Conservation (phyloP, 2,113 vertebrate species). For the Rafetus swinhoei region DNA sequence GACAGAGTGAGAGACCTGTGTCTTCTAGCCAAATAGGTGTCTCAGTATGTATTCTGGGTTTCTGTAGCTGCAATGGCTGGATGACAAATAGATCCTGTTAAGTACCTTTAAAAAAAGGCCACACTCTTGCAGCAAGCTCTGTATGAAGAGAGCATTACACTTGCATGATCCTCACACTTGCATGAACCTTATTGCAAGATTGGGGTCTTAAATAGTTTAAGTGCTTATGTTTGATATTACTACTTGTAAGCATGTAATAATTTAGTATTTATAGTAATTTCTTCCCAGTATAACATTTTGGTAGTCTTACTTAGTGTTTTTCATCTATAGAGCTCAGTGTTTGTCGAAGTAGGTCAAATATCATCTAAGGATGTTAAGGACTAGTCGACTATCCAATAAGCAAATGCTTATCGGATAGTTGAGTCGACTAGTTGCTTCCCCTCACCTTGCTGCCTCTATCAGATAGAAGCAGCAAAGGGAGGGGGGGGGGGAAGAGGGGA, state of each 20-base stretch:
- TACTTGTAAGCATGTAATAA: neutral
- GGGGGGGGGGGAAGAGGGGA: no score
- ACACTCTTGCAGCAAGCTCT: neutral
- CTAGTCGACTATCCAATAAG: no score
- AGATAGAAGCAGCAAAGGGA: no score
- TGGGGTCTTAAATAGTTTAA: neutral
- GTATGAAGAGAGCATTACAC: neutral
- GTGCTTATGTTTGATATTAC: neutral
- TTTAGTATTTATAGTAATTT: accelerated
- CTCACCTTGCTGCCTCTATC: no score
- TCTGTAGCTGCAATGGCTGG: neutral
- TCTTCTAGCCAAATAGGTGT: accelerated
- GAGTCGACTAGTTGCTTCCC: no score
- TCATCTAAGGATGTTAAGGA: neutral
- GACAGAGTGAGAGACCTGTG: neutral
- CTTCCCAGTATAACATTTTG: neutral
- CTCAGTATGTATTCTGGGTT: neutral
- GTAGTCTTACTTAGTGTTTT: neutral
- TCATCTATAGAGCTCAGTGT: neutral
- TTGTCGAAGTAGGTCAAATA: neutral
- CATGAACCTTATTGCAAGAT: neutral
- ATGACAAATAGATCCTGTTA: neutral
- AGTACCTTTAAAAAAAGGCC: neutral
- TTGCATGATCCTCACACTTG: neutral
- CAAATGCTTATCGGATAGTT: no score